These are phyloP conservation scores for Yponomeuta malinellus DNA, from an alignment of 2,888 invertebrate genomes.

Conservation along the genomic window DNA sequence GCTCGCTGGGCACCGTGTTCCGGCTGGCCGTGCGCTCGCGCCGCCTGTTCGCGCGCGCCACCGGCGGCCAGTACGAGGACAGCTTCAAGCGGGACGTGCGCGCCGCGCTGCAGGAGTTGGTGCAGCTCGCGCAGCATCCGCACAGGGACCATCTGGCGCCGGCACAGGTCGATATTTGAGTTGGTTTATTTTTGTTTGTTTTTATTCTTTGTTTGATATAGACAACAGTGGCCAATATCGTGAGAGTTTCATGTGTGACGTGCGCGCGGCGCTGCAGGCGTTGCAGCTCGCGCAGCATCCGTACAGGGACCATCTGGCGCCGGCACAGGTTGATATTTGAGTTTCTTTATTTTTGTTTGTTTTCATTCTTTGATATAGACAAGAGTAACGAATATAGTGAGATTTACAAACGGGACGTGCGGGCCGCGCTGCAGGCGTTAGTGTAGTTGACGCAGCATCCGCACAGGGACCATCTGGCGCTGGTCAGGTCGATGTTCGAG, in stretches of 20 bases:
- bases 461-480: no score
- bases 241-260: slow-evolving; percentile 78
- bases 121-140: slow-evolving; percentile 80
- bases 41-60: slow-evolving; percentile 87
- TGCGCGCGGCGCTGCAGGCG: slow-evolving; percentile 86
- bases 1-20: slow-evolving; percentile 93
- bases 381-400: neutral
- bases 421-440: no score
- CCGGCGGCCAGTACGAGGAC: slow-evolving; percentile 92
- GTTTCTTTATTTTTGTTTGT: neutral
- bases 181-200: neutral
- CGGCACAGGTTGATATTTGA: slow-evolving; percentile 78
- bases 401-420: slow-evolving; percentile 48
- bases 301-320: slow-evolving; percentile 83
- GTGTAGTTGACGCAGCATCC: no score
- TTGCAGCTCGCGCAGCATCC: slow-evolving; percentile 82
- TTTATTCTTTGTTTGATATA: neutral
- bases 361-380: neutral
- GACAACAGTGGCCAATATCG: slow-evolving; percentile 89
- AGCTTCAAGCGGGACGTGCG: slow-evolving; percentile 89
- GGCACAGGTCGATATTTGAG: slow-evolving; percentile 77
- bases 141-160: slow-evolving; percentile 84
- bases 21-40: slow-evolving; percentile 94
- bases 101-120: slow-evolving; percentile 86
- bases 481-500: no score